Evolutionary conservation across 2,888 invertebrate genomes (phyloP).

Genomic region (Empis stercorea): DNA sequence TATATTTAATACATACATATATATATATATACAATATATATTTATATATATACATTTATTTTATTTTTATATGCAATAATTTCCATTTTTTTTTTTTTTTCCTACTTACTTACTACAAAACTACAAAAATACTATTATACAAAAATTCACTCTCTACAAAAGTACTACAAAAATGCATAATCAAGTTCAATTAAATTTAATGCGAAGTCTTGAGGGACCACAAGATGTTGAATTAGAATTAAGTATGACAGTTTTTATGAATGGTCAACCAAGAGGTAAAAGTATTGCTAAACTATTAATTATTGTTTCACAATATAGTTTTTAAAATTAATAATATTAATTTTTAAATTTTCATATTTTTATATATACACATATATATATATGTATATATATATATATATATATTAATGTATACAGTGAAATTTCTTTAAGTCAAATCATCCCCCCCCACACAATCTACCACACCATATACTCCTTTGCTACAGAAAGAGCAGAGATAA

Average conservation of each 20-base stretch:
- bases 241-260: constrained; percentile 69
- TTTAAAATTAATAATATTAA: constrained; percentile 37
- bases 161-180: constrained; percentile 44
- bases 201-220: constrained; percentile 65
- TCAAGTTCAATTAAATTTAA: constrained; percentile 64
- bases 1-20: constrained; percentile 16
- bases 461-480: no score
- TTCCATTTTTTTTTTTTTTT: background rate
- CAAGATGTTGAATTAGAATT: constrained; percentile 83
- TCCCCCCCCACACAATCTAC: no score
- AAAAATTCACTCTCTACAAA: no score
- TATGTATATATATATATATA: no score
- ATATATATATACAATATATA: no score
- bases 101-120: no score
- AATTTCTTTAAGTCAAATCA: no score
- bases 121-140: no score
- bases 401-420: no score
- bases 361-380: no score
- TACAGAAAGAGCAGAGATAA: no score
- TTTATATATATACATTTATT: background rate
- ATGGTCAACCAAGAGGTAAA: constrained; percentile 60
- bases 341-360: no score
- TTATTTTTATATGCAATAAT: background rate
- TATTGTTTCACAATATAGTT: constrained; percentile 72
- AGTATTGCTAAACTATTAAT: constrained; percentile 77